phyloP scores from a whole-genome alignment of 2,888 invertebrate species.

The Aradus depressus region DNA sequence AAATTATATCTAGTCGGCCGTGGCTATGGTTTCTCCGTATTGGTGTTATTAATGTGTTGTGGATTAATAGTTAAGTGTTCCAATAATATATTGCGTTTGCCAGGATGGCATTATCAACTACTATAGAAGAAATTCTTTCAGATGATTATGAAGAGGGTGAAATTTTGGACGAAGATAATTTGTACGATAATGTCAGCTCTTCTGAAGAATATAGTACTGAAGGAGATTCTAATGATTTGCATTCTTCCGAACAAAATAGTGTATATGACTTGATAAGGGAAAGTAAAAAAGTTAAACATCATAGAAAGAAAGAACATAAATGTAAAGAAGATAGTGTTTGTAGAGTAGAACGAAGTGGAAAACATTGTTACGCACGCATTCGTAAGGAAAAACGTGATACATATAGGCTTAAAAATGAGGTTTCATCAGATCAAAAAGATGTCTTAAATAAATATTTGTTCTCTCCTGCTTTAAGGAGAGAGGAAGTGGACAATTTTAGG shows the following conservation, averaged over 20 bases:
- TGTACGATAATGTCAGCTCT: conserved; percentile 24
- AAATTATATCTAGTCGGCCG: too few species aligned
- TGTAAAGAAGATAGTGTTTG: conserved; percentile 23
- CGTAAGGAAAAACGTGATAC: conserved; percentile 1
- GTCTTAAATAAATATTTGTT: too few species aligned
- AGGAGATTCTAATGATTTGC: background rate
- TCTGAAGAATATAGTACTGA: conserved; percentile 30
- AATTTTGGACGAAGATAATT: conserved; percentile 18
- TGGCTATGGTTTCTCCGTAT: too few species aligned
- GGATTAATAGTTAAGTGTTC: too few species aligned
- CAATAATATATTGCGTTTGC: too few species aligned
- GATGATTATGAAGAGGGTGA: conserved; percentile 26
- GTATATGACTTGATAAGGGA: conserved; percentile 18
- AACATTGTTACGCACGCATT: conserved; percentile 27
- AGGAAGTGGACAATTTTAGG: too few species aligned
- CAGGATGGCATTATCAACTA: conserved; percentile 13
- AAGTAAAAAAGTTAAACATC: conserved; percentile 22
- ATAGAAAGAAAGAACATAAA: conserved; percentile 24
- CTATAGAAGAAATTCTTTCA: conserved; percentile 21
- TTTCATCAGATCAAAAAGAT: too few species aligned
- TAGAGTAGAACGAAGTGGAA: conserved; percentile 26
- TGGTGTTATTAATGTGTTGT: too few species aligned
- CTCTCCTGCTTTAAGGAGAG: too few species aligned
- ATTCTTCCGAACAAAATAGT: background rate
- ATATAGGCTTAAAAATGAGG: too few species aligned